phyloP scores from a whole-genome alignment of 2,888 invertebrate species.

The Cacoxenus indagator region DNA sequence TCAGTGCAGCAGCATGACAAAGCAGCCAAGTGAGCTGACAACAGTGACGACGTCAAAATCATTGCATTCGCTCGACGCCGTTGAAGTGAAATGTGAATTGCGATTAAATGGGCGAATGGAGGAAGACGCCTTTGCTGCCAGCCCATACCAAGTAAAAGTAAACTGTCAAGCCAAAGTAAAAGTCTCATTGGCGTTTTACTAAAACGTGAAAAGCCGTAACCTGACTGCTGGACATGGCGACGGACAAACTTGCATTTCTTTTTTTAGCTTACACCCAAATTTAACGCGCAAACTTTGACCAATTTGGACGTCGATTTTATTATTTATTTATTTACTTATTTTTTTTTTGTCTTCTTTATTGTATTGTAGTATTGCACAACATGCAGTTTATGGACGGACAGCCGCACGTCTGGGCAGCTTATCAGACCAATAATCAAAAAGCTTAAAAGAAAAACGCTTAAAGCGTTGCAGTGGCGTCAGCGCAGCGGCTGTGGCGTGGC shows the following conservation, averaged over 20 bases:
- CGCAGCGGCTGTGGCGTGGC: background rate
- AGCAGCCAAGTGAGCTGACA: background rate
- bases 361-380: slow-evolving; percentile 7
- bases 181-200: slow-evolving; percentile 28
- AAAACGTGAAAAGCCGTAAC: no score
- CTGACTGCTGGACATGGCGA: no score
- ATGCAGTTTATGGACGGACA: background rate
- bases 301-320: slow-evolving; percentile 5
- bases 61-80: background rate
- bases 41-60: background rate
- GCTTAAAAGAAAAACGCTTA: background rate
- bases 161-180: slow-evolving; percentile 43
- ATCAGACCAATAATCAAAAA: background rate
- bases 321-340: no score
- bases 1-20: background rate
- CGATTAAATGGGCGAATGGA: no score
- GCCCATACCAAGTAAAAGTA: slow-evolving; percentile 56
- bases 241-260: no score
- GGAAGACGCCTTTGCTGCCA: no score
- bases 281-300: slow-evolving; percentile 4
- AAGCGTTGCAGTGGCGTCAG: background rate
- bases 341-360: background rate
- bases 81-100: no score
- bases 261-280: no score
- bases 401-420: background rate